phyloP scores from a whole-genome alignment of 1,140 invertebrate genomes.

The Euura lappo region DNA sequence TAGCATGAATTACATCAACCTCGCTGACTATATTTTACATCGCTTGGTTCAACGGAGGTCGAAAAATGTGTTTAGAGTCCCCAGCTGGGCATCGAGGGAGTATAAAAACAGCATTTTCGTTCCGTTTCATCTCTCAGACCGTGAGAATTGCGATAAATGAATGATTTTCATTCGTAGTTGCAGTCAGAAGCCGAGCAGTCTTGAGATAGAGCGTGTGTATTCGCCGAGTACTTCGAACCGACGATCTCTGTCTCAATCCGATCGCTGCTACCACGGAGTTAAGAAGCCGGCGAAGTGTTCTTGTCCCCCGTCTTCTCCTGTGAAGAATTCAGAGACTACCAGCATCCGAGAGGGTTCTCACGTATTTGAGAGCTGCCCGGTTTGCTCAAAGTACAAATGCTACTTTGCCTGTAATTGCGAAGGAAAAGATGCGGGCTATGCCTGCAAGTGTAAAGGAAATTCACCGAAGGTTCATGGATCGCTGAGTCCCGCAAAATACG shows the following conservation, averaged over 20 bases:
- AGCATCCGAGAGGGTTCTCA: conserved; percentile 33
- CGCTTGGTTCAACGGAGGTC: no score
- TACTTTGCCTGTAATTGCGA: conserved; percentile 40
- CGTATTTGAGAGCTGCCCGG: conserved; percentile 44
- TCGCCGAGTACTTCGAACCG: conserved; percentile 19
- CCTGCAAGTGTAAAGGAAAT: conserved; percentile 7
- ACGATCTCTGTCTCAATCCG: conserved; percentile 10
- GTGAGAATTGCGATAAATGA: background rate
- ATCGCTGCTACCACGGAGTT: conserved; percentile 31
- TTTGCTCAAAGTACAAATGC: conserved; percentile 51
- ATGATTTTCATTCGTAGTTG: conserved; percentile 6
- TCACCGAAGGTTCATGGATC: conserved; percentile 14
- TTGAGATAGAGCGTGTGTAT: conserved; percentile 3
- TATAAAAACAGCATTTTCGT: no score
- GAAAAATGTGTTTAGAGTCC: no score
- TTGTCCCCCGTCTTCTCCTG: background rate
- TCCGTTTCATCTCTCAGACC: no score
- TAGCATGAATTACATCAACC: background rate
- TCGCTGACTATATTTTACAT: no score
- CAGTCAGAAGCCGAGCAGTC: conserved; percentile 14
- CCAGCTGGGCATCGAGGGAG: no score
- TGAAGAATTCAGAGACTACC: conserved; percentile 22
- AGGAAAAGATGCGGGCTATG: background rate
- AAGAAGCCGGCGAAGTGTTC: conserved; percentile 15
- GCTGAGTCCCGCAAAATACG: background rate